A percentile compares a stretch with the other conserved stretches of the same genome.
These are phyloP conservation scores for Sinella curviseta DNA, from an alignment of 1,140 invertebrate genomes.

Conservation along the genomic window DNA sequence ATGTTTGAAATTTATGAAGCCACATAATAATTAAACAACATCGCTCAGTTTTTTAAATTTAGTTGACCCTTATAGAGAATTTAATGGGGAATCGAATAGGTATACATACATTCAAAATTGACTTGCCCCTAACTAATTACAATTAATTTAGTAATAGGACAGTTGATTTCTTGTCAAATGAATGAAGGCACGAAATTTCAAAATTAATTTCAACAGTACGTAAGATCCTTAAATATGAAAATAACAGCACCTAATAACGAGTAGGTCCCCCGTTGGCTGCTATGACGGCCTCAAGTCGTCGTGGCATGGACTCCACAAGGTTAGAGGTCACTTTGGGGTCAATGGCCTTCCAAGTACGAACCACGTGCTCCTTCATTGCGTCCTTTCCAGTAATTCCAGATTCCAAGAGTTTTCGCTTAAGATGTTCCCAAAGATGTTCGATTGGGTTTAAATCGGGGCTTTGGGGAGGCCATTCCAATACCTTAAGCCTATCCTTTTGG, in stretches of 20 bases:
- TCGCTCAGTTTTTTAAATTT: too few relatives aligned
- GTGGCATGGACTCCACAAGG: not conserved
- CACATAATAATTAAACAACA: too few relatives aligned
- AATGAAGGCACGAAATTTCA: too few relatives aligned
- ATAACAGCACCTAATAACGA: not conserved
- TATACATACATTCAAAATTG: too few relatives aligned
- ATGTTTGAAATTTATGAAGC: too few relatives aligned
- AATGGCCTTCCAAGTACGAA: not conserved
- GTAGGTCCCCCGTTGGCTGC: not conserved
- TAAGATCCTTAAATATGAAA: not conserved
- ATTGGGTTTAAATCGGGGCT: constrained; percentile 54
- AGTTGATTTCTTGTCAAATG: too few relatives aligned
- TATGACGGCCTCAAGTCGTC: not conserved
- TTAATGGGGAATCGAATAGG: too few relatives aligned
- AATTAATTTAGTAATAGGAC: too few relatives aligned
- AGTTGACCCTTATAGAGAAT: too few relatives aligned
- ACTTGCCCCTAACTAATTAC: too few relatives aligned
- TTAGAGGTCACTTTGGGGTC: not conserved
- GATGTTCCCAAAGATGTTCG: constrained; percentile 51
- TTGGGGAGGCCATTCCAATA: constrained; percentile 51
- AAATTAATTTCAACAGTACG: too few relatives aligned
- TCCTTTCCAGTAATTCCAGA: not conserved
- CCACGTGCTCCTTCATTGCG: not conserved
- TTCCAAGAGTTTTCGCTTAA: not conserved
- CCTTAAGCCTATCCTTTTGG: constrained; percentile 45